Percentiles rank a stretch among this genome's conserved stretches.
Evolutionary conservation across 30 jellyfish, hydroid and myxozoan species (phyloP).

Genomic region (Pseudorhiza aurosa): DNA sequence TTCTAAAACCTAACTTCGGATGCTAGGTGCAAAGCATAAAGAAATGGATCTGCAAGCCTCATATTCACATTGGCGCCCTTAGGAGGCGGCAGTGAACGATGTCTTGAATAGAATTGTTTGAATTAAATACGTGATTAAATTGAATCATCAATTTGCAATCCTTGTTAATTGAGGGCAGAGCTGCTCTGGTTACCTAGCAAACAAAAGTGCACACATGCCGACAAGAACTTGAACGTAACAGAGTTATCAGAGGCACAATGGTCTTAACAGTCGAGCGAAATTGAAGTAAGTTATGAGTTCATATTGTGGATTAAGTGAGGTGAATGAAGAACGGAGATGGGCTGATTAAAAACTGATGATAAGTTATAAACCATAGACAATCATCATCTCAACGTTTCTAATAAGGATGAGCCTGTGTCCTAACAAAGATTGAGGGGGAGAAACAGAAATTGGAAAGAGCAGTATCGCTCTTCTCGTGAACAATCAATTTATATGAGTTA

Average conservation of each 20-base stretch:
- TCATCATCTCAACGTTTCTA: background rate
- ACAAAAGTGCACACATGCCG: slow-evolving; percentile 1
- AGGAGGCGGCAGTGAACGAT: no score
- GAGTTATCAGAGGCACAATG: slow-evolving; percentile 6
- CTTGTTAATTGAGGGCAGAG: background rate
- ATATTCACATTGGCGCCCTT: no score
- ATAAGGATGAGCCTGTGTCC: background rate
- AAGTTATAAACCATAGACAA: background rate
- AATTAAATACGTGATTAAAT: no score
- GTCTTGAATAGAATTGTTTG: no score
- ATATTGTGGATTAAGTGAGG: background rate
- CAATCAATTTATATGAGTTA: no score
- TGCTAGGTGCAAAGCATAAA: no score
- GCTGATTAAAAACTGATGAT: background rate
- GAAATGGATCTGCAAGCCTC: no score
- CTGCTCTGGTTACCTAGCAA: background rate
- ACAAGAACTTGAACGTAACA: background rate
- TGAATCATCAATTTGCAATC: no score
- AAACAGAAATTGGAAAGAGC: no score
- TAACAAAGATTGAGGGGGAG: background rate
- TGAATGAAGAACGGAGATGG: slow-evolving; percentile 9
- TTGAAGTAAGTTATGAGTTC: background rate
- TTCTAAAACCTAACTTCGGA: no score
- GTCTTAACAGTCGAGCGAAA: background rate
- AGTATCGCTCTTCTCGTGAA: no score